These are phyloP conservation scores for Drosophila macrothrix DNA, from an alignment of 2,888 invertebrate species.

Conservation along the genomic window DNA sequence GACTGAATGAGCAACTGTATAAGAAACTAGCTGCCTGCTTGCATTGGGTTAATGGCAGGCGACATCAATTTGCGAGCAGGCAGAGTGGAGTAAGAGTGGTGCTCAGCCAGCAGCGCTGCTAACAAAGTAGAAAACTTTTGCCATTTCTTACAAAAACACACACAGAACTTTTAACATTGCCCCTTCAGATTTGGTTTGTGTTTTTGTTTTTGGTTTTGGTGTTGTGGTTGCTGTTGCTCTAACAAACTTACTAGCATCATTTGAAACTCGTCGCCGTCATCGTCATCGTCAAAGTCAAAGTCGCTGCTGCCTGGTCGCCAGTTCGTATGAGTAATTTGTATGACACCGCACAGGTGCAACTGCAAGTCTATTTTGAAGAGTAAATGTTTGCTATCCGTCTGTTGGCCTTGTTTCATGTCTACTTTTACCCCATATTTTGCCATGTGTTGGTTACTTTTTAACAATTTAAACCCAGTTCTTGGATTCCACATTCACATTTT, in stretches of 20 bases:
- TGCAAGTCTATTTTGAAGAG: conserved; percentile 15
- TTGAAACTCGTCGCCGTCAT: conserved; percentile 67
- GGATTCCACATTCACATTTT: background rate
- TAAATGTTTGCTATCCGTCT: conserved; percentile 19
- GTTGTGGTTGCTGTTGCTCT: conserved; percentile 42
- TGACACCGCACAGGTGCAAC: conserved; percentile 33
- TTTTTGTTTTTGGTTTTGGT: conserved; percentile 21
- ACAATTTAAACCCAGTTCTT: conserved; percentile 3
- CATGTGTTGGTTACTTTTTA: background rate
- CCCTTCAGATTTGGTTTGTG: conserved; percentile 40
- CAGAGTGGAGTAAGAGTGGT: background rate
- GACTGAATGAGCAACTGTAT: conserved; percentile 60
- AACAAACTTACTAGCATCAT: conserved; percentile 78
- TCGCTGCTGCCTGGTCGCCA: conserved; percentile 43
- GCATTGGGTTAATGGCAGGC: conserved; percentile 58
- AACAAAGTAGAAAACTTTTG: conserved; percentile 73
- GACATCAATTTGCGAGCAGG: conserved; percentile 25
- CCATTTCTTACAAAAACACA: conserved; percentile 64
- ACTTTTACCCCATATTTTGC: background rate
- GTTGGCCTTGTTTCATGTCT: conserved; percentile 11
- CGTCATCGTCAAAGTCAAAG: conserved; percentile 43
- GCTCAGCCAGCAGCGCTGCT: conserved; percentile 42
- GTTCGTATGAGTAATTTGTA: conserved; percentile 79
- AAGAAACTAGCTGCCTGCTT: conserved; percentile 39
- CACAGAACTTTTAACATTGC: conserved; percentile 64